phyloP scores from a whole-genome alignment of 2,113 vertebrate genomes.

The Triplophysa siluroides region DNA sequence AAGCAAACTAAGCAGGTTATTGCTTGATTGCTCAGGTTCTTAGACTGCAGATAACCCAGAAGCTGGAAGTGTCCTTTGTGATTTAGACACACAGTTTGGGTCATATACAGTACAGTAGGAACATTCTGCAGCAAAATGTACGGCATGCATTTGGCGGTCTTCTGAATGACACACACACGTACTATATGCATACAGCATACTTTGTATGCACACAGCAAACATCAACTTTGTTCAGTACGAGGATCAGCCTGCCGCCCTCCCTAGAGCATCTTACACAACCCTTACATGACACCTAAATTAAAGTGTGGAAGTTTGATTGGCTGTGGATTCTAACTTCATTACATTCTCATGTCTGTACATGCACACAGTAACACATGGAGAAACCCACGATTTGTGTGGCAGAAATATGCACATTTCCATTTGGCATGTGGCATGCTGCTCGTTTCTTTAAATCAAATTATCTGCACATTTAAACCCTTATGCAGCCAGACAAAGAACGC shows the following conservation, averaged over 20 bases:
- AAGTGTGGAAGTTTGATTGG: constrained; percentile 2
- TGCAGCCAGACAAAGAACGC: not conserved
- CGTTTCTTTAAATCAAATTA: not conserved
- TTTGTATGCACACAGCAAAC: not conserved
- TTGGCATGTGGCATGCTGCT: not conserved
- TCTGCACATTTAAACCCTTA: not conserved
- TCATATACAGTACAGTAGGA: not conserved
- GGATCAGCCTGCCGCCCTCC: constrained; percentile 9
- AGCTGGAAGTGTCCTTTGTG: not conserved
- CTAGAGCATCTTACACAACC: constrained; percentile 36
- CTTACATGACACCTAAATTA: constrained; percentile 14
- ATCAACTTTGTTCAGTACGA: not conserved
- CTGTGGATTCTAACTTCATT: too few relatives aligned
- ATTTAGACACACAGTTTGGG: not conserved
- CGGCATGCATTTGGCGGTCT: not conserved
- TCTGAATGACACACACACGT: not conserved
- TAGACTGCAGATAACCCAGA: constrained; percentile 6
- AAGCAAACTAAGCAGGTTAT: constrained; percentile 22
- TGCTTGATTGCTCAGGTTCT: not conserved
- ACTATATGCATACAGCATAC: not conserved
- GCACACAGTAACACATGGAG: too few relatives aligned
- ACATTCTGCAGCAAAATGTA: constrained; percentile 11
- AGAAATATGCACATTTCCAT: too few relatives aligned
- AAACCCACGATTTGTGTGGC: too few relatives aligned
- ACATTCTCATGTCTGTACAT: too few relatives aligned